Evolutionary conservation across 2,113 vertebrate species (phyloP), one percentile per base, ranked within the genome.

Genomic region (Dipodomys spectabilis): DNA sequence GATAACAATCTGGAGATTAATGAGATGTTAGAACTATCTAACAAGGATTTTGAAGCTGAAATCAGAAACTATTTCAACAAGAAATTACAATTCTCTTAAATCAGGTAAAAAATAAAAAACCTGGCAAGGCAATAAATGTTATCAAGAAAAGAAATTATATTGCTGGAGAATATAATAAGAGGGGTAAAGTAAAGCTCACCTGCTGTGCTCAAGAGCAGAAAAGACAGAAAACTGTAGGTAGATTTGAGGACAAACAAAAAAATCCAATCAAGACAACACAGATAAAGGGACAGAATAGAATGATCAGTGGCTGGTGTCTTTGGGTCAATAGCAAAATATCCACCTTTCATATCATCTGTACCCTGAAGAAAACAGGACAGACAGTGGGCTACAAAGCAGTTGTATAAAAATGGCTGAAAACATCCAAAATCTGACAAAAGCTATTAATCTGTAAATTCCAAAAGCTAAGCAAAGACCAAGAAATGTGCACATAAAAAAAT

Each of bases 1-100:
- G 6, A 49, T 18, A 13, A 4, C 28, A 73, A 3, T 49, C 16
- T 62, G 25, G 39, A 74, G 57, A 25, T 73, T n/a, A 62, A 25
- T 39, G 19, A 81, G 32, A n/a, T 62, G 68, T 64, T 71, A 53
- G 78, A 60, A 64, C 73, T 12, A 62, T n/a, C 28, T 64, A 32
- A 44, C 5, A 82, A 28, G 69, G 10, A 65, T 74, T 90, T 74
- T 35, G 23, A 74, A 65, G 22, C 5, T 64, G 22, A 6, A 6
- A 5, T 45, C 20, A 45, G 18, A 82, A 65, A 13, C 27, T 11
- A 27, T 35, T 35, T 82, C 30, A 65, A 65, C 23, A 74, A 35
- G 39, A 73, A 90, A 71, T 39, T 57, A 71, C n/a, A 89, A 68
- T 44, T 67, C 27, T 68, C n/a, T 79, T 16, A 27, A 89, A 57